Evolutionary conservation across 1,140 invertebrate species (phyloP), one percentile per base, ranked within the genome.

Genomic region (Trachymyrmex septentrionalis): DNA sequence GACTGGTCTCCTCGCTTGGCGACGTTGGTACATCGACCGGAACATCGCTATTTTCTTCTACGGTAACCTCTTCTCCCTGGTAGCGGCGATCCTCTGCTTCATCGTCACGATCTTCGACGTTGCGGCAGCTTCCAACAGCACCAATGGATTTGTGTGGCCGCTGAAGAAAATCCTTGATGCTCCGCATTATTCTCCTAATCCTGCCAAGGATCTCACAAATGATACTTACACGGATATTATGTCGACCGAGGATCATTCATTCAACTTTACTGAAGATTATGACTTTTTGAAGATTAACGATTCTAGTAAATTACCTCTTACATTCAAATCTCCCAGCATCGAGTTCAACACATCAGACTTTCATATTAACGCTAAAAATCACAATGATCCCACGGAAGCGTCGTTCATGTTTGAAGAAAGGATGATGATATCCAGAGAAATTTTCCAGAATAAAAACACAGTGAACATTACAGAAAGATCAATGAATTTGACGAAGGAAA

Each of bases 11-110:
- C 91, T 97, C 55, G 96, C 96, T 7, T 97, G 96, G 88, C 95
- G 96, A 50, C 92, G 95, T 77, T 97, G 97, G 97, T 97, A 97
- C 92, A 95, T 97, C 44, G 96, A 97, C 88, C 94, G 95, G 48
- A 97, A 97, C 89, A 97, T 97, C 81, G 95, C 95, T 0, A 96
- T 96, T 93, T 95, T 97, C 87, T 97, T 97, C 85, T 92, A 96
- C 73, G 92, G 87, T 3, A 91, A 85, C 30, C 48, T 94, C 1
- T 92, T 94, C 61, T 93, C 94, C 0, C 27, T 91, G 21, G 21
- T 87, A 1, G 87, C 86, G 0, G 90, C 93, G 6, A 7, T 91
- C 10, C 75, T 89, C 4, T 94, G 94, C 16, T 61, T 93, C 24
- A 59, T 91, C n/a, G 78, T 88, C 2, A 91, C 93, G 3, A 48